Evolutionary conservation across 2,797 vertebrate species (phyloP).

Genomic region (Coregonus suidteri): DNA sequence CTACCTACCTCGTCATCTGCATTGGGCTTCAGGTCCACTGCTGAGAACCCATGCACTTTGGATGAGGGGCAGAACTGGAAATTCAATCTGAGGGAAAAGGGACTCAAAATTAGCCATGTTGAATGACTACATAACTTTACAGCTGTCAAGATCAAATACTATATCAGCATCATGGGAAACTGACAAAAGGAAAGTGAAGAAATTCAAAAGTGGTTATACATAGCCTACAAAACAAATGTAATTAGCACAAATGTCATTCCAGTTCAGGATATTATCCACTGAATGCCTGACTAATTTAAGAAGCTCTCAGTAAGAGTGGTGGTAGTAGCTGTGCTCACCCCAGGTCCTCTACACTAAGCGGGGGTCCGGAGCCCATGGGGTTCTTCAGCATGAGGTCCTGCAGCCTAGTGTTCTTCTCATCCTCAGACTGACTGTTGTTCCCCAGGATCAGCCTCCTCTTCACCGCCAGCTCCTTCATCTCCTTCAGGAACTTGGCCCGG

Average conservation of each 20-base stretch:
- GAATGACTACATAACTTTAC: no score
- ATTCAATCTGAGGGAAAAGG: constrained; percentile 82
- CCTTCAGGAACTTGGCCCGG: constrained; percentile 92
- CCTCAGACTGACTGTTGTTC: constrained; percentile 91
- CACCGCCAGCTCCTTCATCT: constrained; percentile 94
- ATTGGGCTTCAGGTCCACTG: constrained; percentile 93
- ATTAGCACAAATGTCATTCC: not conserved
- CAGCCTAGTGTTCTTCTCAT: constrained; percentile 96
- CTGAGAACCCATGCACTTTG: constrained; percentile 97
- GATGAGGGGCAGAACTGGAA: constrained; percentile 99
- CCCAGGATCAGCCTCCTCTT: constrained; percentile 91
- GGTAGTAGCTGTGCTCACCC: constrained; percentile 79
- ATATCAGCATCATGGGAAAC: no score
- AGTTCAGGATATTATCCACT: not conserved
- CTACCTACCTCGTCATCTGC: constrained; percentile 92
- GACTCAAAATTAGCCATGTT: constrained; percentile 4
- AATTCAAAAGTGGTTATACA: no score
- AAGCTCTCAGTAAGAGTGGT: not conserved
- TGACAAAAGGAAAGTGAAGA: no score
- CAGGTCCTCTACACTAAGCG: constrained; percentile 93
- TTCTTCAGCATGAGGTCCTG: constrained; percentile 97
- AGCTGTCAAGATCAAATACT: not conserved
- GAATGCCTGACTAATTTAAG: not conserved
- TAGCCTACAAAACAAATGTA: not conserved
- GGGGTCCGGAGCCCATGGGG: constrained; percentile 91